phyloP scores from a whole-genome alignment of 1,140 invertebrate genomes.

The Trinorchestia longiramus region DNA sequence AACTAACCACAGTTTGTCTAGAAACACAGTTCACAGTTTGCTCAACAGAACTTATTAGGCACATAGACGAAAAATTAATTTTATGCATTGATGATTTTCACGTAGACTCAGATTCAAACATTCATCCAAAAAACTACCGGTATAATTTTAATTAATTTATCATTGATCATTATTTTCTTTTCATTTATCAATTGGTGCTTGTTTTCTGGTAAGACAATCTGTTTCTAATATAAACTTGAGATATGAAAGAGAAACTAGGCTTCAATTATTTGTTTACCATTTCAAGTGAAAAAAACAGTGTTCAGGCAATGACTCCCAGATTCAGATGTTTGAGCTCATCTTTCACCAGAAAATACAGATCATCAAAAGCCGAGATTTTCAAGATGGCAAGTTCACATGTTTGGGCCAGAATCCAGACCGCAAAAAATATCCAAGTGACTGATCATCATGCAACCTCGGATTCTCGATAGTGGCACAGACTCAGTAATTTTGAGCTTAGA shows the following conservation, averaged over 20 bases:
- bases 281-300: background rate
- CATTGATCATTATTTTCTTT: too few relatives aligned
- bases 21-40: too few relatives aligned
- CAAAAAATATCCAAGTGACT: conserved; percentile 3
- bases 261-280: background rate
- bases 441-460: background rate
- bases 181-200: too few relatives aligned
- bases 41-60: too few relatives aligned
- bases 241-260: background rate
- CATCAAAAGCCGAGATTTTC: background rate
- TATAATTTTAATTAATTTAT: too few relatives aligned
- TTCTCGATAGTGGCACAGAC: background rate
- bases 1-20: too few relatives aligned
- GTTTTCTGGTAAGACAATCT: too few relatives aligned
- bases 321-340: background rate
- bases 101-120: too few relatives aligned
- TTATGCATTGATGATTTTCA: too few relatives aligned
- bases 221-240: too few relatives aligned
- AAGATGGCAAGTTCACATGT: background rate
- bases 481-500: conserved; percentile 11
- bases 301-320: background rate
- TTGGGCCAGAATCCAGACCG: background rate
- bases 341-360: background rate
- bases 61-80: too few relatives aligned
- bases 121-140: too few relatives aligned